Evolutionary conservation across 2,797 vertebrate genomes (phyloP), one percentile per base, ranked within the genome.

Genomic region (Lutjanus campechanus): DNA sequence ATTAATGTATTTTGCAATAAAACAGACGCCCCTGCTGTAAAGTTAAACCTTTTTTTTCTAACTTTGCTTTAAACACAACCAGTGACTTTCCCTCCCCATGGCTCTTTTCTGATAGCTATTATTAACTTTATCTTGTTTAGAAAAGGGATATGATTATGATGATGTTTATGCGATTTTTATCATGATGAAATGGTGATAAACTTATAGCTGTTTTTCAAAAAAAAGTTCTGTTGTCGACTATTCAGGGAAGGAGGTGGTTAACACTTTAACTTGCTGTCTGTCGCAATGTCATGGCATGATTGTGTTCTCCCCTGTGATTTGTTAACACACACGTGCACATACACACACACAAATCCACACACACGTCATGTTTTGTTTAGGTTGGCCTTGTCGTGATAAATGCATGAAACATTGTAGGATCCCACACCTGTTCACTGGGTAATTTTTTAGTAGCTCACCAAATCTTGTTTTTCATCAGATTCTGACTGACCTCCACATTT

Each of bases 221-320:
- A 76, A 72, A 68, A 58, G 55, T 77, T 88, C 69, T 78, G 58
- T 78, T 73, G 65, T 87, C 79, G 62, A 85, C 82, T 89, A 83
- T 93, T 94, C 91, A 91, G 91, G 88, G 89, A 94, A 90, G 86
- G 89, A 87, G 89, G 77, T 84, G 82, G 76, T 89, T 75, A 83
- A 90, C 88, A 88, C 77, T 89, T 92, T 90, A 89, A 79, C 86
- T 91, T 92, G 72, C 81, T 90, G 90, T 94, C 77, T 89, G 91
- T 95, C 81, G 69, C 76, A 83, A 85, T 88, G 88, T 95, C 91
- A 93, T 82, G 81, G 95, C 95, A 96, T 95, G 95, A 92, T 91
- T 90, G 92, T 94, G 91, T 94, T 94, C 93, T 87, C 87, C 90
- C 92, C 83, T 93, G 90, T 93, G 91, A 92, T 92, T 90, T 86